Conservation (phyloP, 2,888 invertebrate species). For the Pilophorus perplexus region DNA sequence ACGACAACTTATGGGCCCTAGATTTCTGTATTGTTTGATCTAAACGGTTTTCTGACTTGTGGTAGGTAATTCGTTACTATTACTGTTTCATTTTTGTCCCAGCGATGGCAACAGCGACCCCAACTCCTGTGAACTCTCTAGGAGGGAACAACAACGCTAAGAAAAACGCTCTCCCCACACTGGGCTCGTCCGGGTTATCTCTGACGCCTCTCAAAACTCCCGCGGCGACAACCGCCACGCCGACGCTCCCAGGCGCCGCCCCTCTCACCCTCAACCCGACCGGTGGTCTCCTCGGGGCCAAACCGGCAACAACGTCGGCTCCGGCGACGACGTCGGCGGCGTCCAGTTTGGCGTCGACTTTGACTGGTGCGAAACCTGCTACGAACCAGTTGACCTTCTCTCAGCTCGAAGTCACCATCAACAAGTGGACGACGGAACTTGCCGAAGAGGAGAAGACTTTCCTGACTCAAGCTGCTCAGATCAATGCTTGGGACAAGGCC, state of each 20-base stretch:
- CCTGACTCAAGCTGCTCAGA: conserved; percentile 88
- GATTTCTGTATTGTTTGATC: too few relatives aligned
- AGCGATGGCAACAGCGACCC: too few relatives aligned
- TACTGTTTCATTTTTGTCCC: too few relatives aligned
- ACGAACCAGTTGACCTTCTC: conserved; percentile 65
- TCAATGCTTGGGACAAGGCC: conserved; percentile 88
- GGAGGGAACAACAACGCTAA: conserved; percentile 15
- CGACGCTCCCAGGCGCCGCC: background rate
- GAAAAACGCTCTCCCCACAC: conserved; percentile 2
- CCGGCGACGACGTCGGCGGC: background rate
- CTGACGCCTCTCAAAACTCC: background rate
- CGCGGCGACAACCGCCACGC: background rate
- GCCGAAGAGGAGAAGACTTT: conserved; percentile 85
- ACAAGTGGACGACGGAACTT: conserved; percentile 89
- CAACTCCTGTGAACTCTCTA: background rate
- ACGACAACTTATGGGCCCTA: too few relatives aligned
- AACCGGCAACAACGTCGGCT: conserved; percentile 9
- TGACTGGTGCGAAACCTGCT: conserved; percentile 51
- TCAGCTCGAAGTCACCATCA: conserved; percentile 85
- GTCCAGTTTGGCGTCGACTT: conserved; percentile 46
- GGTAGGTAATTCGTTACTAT: too few relatives aligned
- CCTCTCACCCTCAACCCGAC: background rate
- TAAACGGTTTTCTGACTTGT: too few relatives aligned
- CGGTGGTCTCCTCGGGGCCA: conserved; percentile 21
- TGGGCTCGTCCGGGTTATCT: background rate